phyloP scores from a whole-genome alignment of 1,140 invertebrate genomes.

The Drosophila mojavensis region DNA sequence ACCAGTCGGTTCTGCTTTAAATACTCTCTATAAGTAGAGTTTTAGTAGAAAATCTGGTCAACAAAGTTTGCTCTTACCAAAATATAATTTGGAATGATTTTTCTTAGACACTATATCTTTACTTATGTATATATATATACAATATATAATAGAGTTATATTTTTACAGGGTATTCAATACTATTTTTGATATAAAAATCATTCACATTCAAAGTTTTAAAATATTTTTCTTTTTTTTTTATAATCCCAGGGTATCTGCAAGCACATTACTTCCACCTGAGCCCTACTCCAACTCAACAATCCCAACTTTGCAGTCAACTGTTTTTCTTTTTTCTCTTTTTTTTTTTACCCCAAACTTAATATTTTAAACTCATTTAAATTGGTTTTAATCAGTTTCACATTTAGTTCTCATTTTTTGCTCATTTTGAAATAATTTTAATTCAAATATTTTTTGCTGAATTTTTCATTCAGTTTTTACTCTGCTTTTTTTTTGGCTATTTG shows the following conservation, averaged over 20 bases:
- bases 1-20: constrained; percentile 5
- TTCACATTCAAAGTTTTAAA: no score
- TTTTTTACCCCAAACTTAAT: neutral
- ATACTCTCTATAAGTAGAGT: neutral
- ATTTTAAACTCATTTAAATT: constrained; percentile 59
- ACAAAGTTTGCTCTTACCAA: no score
- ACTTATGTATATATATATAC: no score
- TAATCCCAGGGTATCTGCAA: neutral
- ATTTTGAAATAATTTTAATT: neutral
- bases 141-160: no score
- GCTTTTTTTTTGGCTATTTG: constrained; percentile 55
- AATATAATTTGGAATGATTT: no score
- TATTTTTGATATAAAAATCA: no score
- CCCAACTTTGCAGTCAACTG: neutral
- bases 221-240: no score
- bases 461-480: constrained; percentile 18
- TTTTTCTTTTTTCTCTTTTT: neutral
- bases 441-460: neutral
- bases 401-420: constrained; percentile 11
- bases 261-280: neutral
- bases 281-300: neutral
- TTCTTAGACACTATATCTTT: no score
- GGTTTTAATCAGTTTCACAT: constrained; percentile 33
- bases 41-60: no score
- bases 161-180: no score